These are phyloP conservation scores for Hydractinia echinata DNA, from an alignment of 30 jellyfish, hydroid and myxozoan species.

Conservation along the genomic window DNA sequence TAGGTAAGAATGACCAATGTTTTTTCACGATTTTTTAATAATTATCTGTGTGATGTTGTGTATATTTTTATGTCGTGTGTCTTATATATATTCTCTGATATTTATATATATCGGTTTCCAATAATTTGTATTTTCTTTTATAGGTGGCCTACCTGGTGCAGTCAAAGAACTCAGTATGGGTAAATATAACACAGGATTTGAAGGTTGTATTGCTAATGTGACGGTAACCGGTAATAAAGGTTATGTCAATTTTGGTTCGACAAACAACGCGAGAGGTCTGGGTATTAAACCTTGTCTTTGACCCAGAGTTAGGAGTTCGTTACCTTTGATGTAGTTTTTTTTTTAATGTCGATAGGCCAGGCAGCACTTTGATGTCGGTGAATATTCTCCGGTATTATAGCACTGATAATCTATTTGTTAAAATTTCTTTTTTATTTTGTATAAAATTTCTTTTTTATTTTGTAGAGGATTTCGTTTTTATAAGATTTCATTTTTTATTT, in stretches of 20 bases:
- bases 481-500: too few species aligned
- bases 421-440: too few species aligned
- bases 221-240: neutral
- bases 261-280: neutral
- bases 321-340: too few species aligned
- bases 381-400: too few species aligned
- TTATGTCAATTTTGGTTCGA: neutral
- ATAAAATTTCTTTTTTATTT: too few species aligned
- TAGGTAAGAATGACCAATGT: conserved; percentile 29
- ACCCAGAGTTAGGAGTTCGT: too few species aligned
- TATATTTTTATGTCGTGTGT: neutral
- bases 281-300: neutral
- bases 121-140: neutral
- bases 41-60: neutral
- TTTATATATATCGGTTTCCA: too few species aligned
- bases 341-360: too few species aligned
- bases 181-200: conserved; percentile 36
- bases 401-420: too few species aligned
- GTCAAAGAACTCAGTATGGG: conserved; percentile 16
- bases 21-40: neutral
- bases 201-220: conserved; percentile 61
- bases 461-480: too few species aligned
- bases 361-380: too few species aligned
- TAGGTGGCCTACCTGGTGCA: conserved; percentile 67
- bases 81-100: too few species aligned